Evolutionary conservation across 2,888 invertebrate species (phyloP), one percentile per base, ranked within the genome.

Genomic region (Luperina testacea): DNA sequence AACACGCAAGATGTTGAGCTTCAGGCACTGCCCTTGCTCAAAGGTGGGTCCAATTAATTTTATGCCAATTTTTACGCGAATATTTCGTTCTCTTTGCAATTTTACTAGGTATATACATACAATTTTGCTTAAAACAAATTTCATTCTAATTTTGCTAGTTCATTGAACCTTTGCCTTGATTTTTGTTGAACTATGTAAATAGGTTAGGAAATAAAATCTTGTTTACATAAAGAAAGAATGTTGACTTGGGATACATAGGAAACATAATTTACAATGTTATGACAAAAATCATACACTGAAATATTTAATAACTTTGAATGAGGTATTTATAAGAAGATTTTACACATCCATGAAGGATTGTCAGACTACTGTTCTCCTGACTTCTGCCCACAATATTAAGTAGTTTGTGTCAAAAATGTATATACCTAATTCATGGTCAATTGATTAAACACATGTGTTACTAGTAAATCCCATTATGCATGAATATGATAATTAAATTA

Each of bases 1-100:
- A 99, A 99, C 95, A 99, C 99, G 94, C 99, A 99, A 97, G 99
- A 99, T 97, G 99, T 99, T 92, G 99, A 99, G 97, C 97, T 99
- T 90, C 99, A 99, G 96, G 99, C 99, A 94, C 97, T 99, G 96
- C 99, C 99, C 91, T 98, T 98, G 94, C 98, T 99, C 92, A 99
- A 99, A 99, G 99, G 99, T 99, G 94, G 95, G 97, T 95, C 81
- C 78, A 80, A 81, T 71, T 73, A 80, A 79, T 77, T 81, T 71
- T 78, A 74, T 82, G 67, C 64, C 68, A 32, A 81, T 42, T 76
- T 74, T 59, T 78, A 79, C 24, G 68, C 24, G 70, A 64, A 63
- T 82, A 51, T 82, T 70, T 68, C 45, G 65, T 75, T 80, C 27
- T 80, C 32, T 68, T 81, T 75, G 59, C 32, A 59, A 48, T 69